Percentiles rank a stretch among this genome's conserved stretches.
Evolutionary conservation across 2,888 invertebrate species (phyloP).

Genomic region (Diarsia rubi): DNA sequence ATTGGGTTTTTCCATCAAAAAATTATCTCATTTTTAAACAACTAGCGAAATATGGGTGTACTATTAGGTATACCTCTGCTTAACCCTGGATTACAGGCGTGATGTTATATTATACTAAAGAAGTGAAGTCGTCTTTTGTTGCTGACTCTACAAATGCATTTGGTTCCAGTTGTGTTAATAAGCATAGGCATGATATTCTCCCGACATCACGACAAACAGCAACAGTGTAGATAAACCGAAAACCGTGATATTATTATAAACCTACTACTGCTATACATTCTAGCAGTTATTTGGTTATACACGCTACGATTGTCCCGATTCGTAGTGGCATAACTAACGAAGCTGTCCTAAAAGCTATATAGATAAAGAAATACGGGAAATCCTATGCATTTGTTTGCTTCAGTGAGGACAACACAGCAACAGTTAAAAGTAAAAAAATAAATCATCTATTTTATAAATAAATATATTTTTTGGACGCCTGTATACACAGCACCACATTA

Average conservation of each 20-base stretch:
- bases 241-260: neutral
- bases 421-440: neutral
- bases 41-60: too few relatives aligned
- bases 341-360: neutral
- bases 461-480: conserved; percentile 56
- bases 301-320: neutral
- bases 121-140: neutral
- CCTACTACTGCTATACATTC: neutral
- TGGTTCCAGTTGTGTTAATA: neutral
- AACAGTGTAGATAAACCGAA: too few relatives aligned
- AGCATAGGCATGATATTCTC: too few relatives aligned
- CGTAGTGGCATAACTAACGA: neutral
- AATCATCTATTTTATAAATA: neutral
- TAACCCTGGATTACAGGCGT: too few relatives aligned
- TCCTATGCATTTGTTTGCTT: neutral
- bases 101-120: neutral
- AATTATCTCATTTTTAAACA: too few relatives aligned
- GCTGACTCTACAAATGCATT: neutral
- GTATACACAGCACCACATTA: conserved; percentile 45
- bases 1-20: too few relatives aligned
- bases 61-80: too few relatives aligned
- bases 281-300: neutral
- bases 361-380: neutral
- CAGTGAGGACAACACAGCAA: neutral
- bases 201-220: too few relatives aligned